Evolutionary conservation across 2,888 invertebrate genomes (phyloP), one percentile per base, ranked within the genome.

Genomic region (Polylopha cassiicola): DNA sequence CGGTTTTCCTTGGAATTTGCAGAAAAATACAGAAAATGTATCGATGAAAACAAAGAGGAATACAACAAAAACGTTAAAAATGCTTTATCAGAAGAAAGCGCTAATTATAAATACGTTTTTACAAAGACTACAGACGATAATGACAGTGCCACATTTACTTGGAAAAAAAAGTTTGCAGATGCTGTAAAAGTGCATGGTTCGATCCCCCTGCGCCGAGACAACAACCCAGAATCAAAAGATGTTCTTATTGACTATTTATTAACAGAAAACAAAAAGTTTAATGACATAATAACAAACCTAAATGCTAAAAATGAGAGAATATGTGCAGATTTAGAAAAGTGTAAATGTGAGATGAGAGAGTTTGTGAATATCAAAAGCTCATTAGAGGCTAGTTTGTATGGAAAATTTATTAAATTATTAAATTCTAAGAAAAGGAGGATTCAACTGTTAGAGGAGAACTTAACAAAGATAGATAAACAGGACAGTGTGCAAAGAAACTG

Each of bases 371-470:
- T 36, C 7, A 44, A 47, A 10, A 17, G 17, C n/a, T 15, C 22
- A 9, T 28, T 44, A 23, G 47, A 47, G 29, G 29, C 37, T 11
- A 16, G 9, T 21, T 23, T 47, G 17, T 47, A 47, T 44, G 36
- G 38, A 2, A 44, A 44, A 16, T 47, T 47, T 47, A 18, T 42
- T 17, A 29, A 44, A 10, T 27, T 47, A 14, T 29, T 47, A 18
- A 47, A 47, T 37, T 30, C 47, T n/a, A 47, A 47, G 33, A 84
- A 84, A 47, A 62, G 50, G 39, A 65, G 77, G 46, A 80, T 84
- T 34, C 46, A 64, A 26, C 23, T 69, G 4, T 55, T 85, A 13
- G 75, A 84, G 59, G 63, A 70, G 10, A 57, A 57, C 24, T 37
- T 80, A 28, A 50, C 56, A 7, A 63, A 58, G n/a, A 47, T 53